Percentiles rank a stretch among this genome's conserved stretches.
Evolutionary conservation across 2,113 vertebrate species (phyloP).

Genomic region (Leucopternis melanops): DNA sequence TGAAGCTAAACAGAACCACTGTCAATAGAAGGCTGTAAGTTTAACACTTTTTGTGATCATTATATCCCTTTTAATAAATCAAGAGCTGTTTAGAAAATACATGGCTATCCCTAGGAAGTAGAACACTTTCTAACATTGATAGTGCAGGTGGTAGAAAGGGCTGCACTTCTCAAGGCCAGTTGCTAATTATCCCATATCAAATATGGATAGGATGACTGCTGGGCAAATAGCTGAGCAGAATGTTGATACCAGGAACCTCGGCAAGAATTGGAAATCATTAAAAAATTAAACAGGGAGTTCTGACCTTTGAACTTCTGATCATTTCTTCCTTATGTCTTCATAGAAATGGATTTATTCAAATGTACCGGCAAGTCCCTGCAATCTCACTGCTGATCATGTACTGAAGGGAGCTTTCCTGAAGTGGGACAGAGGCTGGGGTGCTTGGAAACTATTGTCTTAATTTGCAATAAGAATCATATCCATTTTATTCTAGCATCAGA

Average conservation of each 20-base stretch:
- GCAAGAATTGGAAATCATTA: slow-evolving; percentile 22
- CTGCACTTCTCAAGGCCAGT: slow-evolving; percentile 14
- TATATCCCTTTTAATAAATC: slow-evolving; percentile 24
- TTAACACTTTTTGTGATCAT: background rate
- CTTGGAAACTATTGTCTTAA: background rate
- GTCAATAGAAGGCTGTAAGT: background rate
- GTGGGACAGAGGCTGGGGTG: background rate
- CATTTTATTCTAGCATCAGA: background rate
- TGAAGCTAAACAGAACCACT: slow-evolving; percentile 20
- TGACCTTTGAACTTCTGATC: background rate
- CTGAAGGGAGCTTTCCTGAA: background rate
- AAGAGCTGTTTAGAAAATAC: background rate
- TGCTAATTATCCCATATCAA: slow-evolving; percentile 47
- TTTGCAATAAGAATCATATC: background rate
- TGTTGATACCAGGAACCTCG: background rate
- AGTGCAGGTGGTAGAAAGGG: background rate
- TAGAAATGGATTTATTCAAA: background rate
- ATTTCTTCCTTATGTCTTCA: background rate
- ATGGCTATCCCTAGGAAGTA: background rate
- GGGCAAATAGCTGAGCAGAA: slow-evolving; percentile 15
- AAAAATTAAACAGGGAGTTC: background rate
- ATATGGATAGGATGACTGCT: slow-evolving; percentile 8
- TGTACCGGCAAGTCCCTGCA: background rate
- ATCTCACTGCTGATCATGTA: background rate
- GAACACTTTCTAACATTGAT: slow-evolving; percentile 9